Evolutionary conservation across 2,113 vertebrate species (phyloP), one percentile per base, ranked within the genome.

Genomic region (Holacanthus passer): DNA sequence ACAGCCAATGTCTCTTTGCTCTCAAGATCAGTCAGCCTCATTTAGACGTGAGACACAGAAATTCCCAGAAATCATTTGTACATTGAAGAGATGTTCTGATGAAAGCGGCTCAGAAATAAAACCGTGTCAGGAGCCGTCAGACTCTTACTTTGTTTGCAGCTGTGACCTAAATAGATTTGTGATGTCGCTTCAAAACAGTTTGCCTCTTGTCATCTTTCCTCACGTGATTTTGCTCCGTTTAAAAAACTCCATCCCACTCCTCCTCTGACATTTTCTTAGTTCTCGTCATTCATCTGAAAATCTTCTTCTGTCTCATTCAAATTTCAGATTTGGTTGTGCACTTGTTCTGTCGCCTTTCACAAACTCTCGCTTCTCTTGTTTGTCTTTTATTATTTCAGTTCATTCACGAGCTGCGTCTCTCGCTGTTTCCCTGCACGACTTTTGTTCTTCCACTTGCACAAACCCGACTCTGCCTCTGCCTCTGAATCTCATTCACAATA

Each of bases 291-390:
- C 35, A 41, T 41, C 32, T 10, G 63, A 37, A 41, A 11, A 31
- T 24, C 6, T 20, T 56, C 47, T 47, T 77, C 27, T 13, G 22
- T 39, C 41, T 43, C 37, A 24, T 77, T 80, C 39, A 77, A 3
- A 69, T 69, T 59, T 24, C 27, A 43, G 29, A 47, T 16, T 22
- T n/a, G 10, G 1, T 41, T 2, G 7, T 32, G 20, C 20, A 2
- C 2, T 29, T 62, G 29, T 65, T 55, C 48, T 59, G 5, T 35
- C 5, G 0, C 7, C 7, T n/a, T 31, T 24, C 17, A 37, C 47
- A 47, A 62, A 71, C 12, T 62, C 35, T 63, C 16, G 19, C 60
- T 41, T 31, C 37, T 35, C 31, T 31, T 14, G 41, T 85, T 66
- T 39, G 29, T 17, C 32, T 7, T 5, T 12, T 60, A 62, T 60